phyloP scores from a whole-genome alignment of 2,113 vertebrate genomes.

The Anthoscopus minutus region DNA sequence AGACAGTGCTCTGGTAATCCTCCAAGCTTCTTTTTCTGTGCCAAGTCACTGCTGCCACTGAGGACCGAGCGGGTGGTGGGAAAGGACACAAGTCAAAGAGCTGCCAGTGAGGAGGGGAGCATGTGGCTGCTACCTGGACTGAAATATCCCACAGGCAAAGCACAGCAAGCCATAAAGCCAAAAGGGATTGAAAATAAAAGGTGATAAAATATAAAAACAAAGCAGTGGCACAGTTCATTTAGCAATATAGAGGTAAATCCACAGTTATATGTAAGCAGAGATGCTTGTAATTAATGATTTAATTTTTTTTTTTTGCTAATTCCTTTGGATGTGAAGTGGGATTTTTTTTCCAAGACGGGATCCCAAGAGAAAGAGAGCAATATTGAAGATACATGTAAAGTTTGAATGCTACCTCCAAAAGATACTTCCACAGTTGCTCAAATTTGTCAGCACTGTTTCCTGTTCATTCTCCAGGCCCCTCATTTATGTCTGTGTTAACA shows the following conservation, averaged over 20 bases:
- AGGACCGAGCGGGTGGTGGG: background rate
- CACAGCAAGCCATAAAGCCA: background rate
- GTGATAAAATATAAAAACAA: background rate
- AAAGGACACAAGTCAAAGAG: background rate
- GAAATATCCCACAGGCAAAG: background rate
- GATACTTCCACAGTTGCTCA: background rate
- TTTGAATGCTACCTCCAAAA: background rate
- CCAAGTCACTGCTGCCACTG: background rate
- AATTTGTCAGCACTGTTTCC: background rate
- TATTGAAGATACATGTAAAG: background rate
- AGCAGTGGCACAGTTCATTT: background rate
- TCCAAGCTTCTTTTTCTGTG: background rate
- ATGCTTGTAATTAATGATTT: background rate
- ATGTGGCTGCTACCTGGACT: background rate
- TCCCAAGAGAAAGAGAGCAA: background rate
- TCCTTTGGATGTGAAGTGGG: background rate
- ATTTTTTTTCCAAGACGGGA: background rate
- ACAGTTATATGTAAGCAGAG: background rate
- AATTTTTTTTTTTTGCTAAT: background rate
- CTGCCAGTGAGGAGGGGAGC: background rate
- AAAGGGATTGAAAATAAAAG: background rate
- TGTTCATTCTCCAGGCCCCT: background rate
- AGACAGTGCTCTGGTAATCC: background rate
- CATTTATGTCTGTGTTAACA: background rate
- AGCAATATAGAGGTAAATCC: background rate